A percentile compares a stretch with the other conserved stretches of the same genome.
phyloP scores from a whole-genome alignment of 2,888 invertebrate genomes.

The Craniophora ligustri region DNA sequence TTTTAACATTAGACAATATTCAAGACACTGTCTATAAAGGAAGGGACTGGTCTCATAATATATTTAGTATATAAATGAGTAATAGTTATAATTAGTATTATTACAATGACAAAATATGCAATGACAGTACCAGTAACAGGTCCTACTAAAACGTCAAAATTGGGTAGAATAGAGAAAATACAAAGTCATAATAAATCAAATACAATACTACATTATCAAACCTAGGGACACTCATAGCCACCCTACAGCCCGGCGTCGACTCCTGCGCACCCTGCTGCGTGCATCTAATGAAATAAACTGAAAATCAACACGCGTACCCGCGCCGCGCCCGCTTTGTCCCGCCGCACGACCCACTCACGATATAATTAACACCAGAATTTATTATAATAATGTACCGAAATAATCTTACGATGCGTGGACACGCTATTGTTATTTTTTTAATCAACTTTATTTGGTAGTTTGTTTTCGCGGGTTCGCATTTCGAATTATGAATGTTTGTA shows the following conservation, averaged over 20 bases:
- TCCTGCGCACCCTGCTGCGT: constrained; percentile 82
- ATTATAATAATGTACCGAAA: constrained; percentile 71
- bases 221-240: constrained; percentile 48
- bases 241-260: constrained; percentile 67
- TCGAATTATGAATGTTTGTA: constrained; percentile 40
- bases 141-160: neutral
- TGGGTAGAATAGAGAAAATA: too few species aligned
- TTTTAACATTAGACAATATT: too few species aligned
- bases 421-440: constrained; percentile 72
- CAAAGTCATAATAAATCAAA: neutral
- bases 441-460: constrained; percentile 53
- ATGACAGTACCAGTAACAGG: too few species aligned
- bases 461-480: constrained; percentile 49
- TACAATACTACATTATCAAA: neutral
- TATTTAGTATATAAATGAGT: too few species aligned
- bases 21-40: too few species aligned
- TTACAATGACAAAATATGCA: too few species aligned
- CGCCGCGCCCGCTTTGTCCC: constrained; percentile 64
- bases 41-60: too few species aligned
- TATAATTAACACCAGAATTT: constrained; percentile 85
- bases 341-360: constrained; percentile 71
- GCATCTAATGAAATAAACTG: constrained; percentile 89
- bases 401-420: constrained; percentile 70
- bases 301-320: constrained; percentile 85
- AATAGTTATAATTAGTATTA: too few species aligned